Evolutionary conservation across 1,140 invertebrate genomes (phyloP).

Genomic region (Trichoplusia ni): DNA sequence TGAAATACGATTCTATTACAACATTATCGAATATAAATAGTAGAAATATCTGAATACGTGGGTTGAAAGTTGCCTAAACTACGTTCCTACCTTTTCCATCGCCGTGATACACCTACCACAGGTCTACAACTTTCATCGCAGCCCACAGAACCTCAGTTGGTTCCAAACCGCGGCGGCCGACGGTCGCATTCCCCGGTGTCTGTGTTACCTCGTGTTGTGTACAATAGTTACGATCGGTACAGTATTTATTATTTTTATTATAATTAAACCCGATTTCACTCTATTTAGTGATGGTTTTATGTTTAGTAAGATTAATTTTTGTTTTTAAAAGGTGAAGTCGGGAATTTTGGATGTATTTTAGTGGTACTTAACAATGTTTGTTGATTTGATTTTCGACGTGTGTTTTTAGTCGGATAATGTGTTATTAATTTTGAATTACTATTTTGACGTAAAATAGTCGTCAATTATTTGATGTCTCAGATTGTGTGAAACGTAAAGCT

Average conservation of each 20-base stretch:
- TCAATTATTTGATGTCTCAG: too few species aligned
- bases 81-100: background rate
- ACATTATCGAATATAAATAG: background rate
- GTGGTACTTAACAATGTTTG: background rate
- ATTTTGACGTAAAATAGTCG: too few species aligned
- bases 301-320: background rate
- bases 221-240: slow-evolving; percentile 10
- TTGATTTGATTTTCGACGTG: background rate
- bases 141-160: slow-evolving; percentile 22
- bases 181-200: slow-evolving; percentile 4
- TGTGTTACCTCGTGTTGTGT: background rate
- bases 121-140: slow-evolving; percentile 19
- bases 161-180: background rate
- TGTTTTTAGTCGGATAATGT: background rate
- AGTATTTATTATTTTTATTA: slow-evolving; percentile 2
- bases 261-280: background rate
- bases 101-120: background rate
- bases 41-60: too few species aligned
- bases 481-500: too few species aligned
- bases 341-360: background rate
- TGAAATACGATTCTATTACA: too few species aligned
- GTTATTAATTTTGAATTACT: background rate
- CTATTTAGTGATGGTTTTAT: background rate
- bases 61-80: background rate
- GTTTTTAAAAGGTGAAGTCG: background rate